Conservation (phyloP, 2,113 vertebrate genomes). For the Ginglymostoma cirratum region DNA sequence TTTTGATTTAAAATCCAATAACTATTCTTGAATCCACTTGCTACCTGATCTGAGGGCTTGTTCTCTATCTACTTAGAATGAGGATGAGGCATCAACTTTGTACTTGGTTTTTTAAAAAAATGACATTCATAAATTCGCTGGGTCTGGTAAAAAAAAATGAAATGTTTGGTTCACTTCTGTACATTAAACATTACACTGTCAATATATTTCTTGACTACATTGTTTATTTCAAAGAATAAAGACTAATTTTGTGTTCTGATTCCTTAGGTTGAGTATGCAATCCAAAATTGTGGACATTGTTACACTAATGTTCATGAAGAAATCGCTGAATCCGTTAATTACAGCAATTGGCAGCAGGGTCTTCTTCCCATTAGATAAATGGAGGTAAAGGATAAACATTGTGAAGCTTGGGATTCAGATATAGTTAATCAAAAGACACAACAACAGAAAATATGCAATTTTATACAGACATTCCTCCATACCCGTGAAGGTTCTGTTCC, state of each 20-base stretch:
- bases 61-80: background rate
- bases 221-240: background rate
- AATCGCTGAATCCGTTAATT: background rate
- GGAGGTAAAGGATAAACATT: background rate
- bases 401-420: background rate
- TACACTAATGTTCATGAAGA: background rate
- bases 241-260: background rate
- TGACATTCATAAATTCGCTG: background rate
- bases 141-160: background rate
- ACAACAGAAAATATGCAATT: background rate
- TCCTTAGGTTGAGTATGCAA: background rate
- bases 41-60: background rate
- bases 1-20: background rate
- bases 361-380: background rate
- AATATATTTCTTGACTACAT: background rate
- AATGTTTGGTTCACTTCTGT: constrained; percentile 21
- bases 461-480: background rate
- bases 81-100: background rate
- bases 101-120: background rate
- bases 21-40: constrained; percentile 7
- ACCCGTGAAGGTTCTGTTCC: too few species aligned
- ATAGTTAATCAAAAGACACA: background rate
- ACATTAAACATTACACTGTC: background rate
- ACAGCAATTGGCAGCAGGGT: background rate
- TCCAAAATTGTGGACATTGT: background rate